phyloP scores from a whole-genome alignment of 2,888 invertebrate genomes.

The Digitonthophagus gazella region DNA sequence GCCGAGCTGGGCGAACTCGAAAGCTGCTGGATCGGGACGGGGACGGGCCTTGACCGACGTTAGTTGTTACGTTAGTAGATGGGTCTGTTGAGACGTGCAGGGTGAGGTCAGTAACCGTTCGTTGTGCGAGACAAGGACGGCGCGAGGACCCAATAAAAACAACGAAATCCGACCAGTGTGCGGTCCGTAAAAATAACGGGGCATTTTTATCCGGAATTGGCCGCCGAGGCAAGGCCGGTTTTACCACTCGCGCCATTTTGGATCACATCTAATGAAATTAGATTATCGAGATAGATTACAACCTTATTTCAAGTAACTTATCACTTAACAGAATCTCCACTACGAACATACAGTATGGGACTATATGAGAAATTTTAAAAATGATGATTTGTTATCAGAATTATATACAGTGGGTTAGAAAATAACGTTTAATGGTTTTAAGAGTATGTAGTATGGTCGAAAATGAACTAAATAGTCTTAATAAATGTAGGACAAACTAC shows the following conservation, averaged over 20 bases:
- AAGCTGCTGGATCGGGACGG: background rate
- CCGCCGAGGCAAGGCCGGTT: background rate
- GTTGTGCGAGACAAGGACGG: constrained; percentile 6
- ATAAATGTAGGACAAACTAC: no score
- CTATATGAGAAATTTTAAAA: no score
- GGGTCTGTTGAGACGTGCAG: constrained; percentile 9
- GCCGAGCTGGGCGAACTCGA: background rate
- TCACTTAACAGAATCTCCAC: no score
- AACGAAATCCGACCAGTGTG: constrained; percentile 50
- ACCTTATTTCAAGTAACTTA: background rate
- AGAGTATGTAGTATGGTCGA: no score
- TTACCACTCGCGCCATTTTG: background rate
- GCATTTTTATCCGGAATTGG: constrained; percentile 51
- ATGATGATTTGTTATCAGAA: no score
- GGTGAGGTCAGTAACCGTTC: constrained; percentile 15
- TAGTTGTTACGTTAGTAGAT: constrained; percentile 8
- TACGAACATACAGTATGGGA: no score
- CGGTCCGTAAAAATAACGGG: constrained; percentile 51
- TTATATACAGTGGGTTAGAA: no score
- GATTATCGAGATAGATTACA: background rate
- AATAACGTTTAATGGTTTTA: no score
- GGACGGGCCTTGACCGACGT: background rate
- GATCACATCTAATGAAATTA: background rate
- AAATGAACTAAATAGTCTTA: no score
- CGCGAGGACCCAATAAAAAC: constrained; percentile 46